Evolutionary conservation across 2,888 invertebrate species (phyloP).

Genomic region (Agrotis clavis): DNA sequence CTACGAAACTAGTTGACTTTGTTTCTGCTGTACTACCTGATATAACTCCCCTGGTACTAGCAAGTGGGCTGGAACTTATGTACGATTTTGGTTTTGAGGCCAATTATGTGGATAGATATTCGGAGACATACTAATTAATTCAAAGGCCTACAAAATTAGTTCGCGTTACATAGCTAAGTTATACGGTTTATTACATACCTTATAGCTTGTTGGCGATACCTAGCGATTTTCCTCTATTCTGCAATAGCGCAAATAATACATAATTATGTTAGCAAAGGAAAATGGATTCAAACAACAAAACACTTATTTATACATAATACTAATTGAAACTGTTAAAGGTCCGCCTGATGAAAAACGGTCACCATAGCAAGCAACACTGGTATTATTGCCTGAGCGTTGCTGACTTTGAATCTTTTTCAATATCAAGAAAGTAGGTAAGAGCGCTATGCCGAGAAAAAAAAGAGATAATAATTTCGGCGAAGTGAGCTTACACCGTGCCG

Average conservation of each 20-base stretch:
- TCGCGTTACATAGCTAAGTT: not conserved
- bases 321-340: too few species aligned
- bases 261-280: not conserved
- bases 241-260: not conserved
- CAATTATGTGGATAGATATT: constrained; percentile 29
- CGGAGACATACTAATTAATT: constrained; percentile 2
- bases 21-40: constrained; percentile 67
- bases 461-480: too few species aligned
- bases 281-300: not conserved
- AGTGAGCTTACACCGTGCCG: too few species aligned
- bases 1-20: constrained; percentile 78
- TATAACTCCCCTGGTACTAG: constrained; percentile 46
- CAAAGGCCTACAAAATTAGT: constrained; percentile 6
- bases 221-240: not conserved
- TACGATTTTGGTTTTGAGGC: constrained; percentile 41
- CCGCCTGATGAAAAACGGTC: too few species aligned
- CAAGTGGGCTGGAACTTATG: constrained; percentile 37
- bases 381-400: too few species aligned
- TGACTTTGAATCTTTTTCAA: too few species aligned
- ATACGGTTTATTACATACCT: not conserved
- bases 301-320: too few species aligned
- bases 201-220: not conserved
- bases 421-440: too few species aligned
- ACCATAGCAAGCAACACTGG: too few species aligned
- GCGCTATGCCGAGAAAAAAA: too few species aligned